Percentiles rank a stretch among this genome's conserved stretches.
phyloP scores from a whole-genome alignment of 2,113 vertebrate species.

The Eptesicus fuscus region DNA sequence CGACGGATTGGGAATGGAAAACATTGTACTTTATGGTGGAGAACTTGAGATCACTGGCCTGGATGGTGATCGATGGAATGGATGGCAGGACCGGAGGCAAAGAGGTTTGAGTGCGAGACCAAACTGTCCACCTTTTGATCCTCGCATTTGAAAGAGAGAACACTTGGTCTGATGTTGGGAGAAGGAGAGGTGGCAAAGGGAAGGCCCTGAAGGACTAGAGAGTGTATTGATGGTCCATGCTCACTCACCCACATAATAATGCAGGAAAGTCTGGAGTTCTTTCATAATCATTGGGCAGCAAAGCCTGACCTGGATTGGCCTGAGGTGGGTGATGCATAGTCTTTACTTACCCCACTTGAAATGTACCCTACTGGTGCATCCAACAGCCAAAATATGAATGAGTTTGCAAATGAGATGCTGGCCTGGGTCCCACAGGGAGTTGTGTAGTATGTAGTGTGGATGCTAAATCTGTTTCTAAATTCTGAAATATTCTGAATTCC shows the following conservation, averaged over 20 bases:
- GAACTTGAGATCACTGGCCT: background rate
- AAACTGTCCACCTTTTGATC: background rate
- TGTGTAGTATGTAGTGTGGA: background rate
- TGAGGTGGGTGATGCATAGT: background rate
- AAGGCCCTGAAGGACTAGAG: background rate
- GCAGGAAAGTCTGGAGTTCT: background rate
- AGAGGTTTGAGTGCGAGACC: background rate
- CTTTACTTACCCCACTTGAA: background rate
- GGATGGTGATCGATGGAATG: background rate
- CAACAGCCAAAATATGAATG: background rate
- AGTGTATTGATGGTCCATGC: fast-evolving
- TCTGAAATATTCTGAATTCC: constrained; percentile 16
- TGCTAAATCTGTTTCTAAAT: background rate
- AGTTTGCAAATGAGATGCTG: background rate
- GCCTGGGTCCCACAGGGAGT: background rate
- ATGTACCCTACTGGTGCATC: background rate
- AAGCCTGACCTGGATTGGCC: background rate
- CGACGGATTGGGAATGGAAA: background rate
- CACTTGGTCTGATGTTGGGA: fast-evolving
- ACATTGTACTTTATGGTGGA: fast-evolving
- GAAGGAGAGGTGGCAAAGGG: background rate
- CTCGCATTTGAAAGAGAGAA: background rate
- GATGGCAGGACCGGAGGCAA: background rate
- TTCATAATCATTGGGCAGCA: background rate
- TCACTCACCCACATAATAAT: background rate